A percentile compares a stretch with the other conserved stretches of the same genome.
These are phyloP conservation scores for Xenopus tropicalis DNA, from an alignment of 2,113 vertebrate genomes.

Conservation along the genomic window DNA sequence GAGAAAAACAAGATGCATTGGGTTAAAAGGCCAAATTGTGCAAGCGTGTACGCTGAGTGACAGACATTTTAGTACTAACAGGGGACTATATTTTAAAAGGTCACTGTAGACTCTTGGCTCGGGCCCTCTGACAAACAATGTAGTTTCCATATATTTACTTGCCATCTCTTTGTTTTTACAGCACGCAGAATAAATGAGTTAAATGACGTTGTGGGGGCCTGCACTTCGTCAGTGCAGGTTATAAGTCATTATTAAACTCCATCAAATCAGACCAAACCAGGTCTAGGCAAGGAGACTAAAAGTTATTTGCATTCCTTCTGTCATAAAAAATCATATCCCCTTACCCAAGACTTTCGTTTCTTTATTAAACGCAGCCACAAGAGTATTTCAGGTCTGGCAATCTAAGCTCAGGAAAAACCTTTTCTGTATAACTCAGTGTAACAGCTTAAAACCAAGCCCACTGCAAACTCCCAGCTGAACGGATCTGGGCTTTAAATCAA, in stretches of 20 bases:
- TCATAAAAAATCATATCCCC: slow-evolving; percentile 85
- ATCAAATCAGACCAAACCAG: slow-evolving; percentile 78
- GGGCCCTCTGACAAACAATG: slow-evolving; percentile 81
- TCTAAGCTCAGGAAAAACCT: slow-evolving; percentile 69
- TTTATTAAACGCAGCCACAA: slow-evolving; percentile 83
- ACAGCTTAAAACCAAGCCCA: slow-evolving; percentile 70
- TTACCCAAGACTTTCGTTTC: slow-evolving; percentile 81
- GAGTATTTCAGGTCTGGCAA: slow-evolving; percentile 80
- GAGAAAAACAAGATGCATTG: slow-evolving; percentile 76
- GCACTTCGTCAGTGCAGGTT: slow-evolving; percentile 93
- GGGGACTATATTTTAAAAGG: slow-evolving; percentile 82
- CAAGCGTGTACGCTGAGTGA: slow-evolving; percentile 84
- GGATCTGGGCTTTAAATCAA: slow-evolving; percentile 77
- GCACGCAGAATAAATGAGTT: slow-evolving; percentile 89
- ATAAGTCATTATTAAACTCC: slow-evolving; percentile 93
- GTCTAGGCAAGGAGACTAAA: slow-evolving; percentile 72
- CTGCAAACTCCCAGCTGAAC: slow-evolving; percentile 74
- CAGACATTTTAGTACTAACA: slow-evolving; percentile 84
- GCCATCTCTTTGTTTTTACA: slow-evolving; percentile 92
- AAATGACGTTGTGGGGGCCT: slow-evolving; percentile 84
- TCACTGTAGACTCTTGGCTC: slow-evolving; percentile 83
- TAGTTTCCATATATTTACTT: slow-evolving; percentile 87
- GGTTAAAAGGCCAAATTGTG: slow-evolving; percentile 73
- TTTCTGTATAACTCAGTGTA: slow-evolving; percentile 69
- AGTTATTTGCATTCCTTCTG: slow-evolving; percentile 83